Evolutionary conservation across 64 coral and sea anemone species (phyloP).

Genomic region (Platygyra sinensis): DNA sequence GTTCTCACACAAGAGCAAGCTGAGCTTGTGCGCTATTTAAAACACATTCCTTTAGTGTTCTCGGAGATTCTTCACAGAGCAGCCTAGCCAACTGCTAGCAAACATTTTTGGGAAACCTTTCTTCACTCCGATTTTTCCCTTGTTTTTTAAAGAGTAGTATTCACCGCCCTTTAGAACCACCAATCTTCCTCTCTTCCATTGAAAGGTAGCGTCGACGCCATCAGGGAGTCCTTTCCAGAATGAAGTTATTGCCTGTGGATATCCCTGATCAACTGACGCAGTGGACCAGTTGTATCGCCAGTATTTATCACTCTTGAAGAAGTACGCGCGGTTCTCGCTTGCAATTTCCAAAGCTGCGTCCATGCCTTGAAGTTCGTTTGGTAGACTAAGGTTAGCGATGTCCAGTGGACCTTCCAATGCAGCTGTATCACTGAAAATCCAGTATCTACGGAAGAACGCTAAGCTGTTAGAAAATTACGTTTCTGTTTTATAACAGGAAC

Average conservation of each 20-base stretch:
- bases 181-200: slow-evolving; percentile 34
- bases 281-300: slow-evolving; percentile 56
- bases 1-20: too few relatives aligned
- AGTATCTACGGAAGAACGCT: slow-evolving; percentile 29
- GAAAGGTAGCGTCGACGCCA: slow-evolving; percentile 65
- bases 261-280: slow-evolving; percentile 23
- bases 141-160: not conserved
- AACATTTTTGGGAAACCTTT: not conserved
- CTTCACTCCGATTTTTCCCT: not conserved
- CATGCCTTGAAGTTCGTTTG: slow-evolving; percentile 54
- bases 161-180: not conserved
- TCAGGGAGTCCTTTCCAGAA: slow-evolving; percentile 45
- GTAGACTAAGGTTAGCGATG: slow-evolving; percentile 29
- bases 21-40: too few relatives aligned
- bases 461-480: too few relatives aligned
- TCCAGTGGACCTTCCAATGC: slow-evolving; percentile 26
- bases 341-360: slow-evolving; percentile 72
- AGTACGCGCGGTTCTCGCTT: slow-evolving; percentile 55
- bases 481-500: too few relatives aligned
- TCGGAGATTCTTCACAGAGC: not conserved
- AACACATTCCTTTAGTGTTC: too few relatives aligned
- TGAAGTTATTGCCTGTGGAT: slow-evolving; percentile 37
- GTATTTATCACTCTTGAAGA: slow-evolving; percentile 81
- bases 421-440: slow-evolving; percentile 57
- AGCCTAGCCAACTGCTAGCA: not conserved